phyloP scores from a whole-genome alignment of 2,888 invertebrate genomes.

The Cryptus viduatorius region DNA sequence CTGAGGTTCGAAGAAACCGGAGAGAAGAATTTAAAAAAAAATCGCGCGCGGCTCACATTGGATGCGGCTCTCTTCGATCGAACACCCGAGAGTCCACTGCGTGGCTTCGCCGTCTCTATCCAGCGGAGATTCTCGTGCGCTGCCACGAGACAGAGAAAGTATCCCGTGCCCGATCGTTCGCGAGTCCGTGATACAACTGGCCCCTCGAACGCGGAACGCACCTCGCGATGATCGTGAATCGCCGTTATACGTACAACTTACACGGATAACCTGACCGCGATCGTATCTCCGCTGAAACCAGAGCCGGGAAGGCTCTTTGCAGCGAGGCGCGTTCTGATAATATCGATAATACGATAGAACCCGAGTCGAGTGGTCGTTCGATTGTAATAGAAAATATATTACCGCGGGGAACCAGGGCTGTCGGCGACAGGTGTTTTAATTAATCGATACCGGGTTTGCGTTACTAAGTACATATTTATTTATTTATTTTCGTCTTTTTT shows the following conservation, averaged over 20 bases:
- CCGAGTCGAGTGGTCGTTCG: neutral
- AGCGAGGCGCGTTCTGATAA: neutral
- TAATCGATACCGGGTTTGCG: neutral
- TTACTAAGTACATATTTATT: neutral
- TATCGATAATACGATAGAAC: neutral
- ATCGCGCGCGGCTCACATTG: neutral
- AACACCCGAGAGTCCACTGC: neutral
- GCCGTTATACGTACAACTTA: constrained; percentile 25
- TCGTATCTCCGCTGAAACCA: constrained; percentile 2
- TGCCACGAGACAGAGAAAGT: neutral
- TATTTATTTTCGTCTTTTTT: neutral
- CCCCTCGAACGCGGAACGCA: neutral
- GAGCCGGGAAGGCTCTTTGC: neutral
- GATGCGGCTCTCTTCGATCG: neutral
- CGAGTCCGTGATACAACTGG: constrained; percentile 48
- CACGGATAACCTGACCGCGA: neutral
- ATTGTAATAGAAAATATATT: neutral
- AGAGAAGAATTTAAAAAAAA: too few species aligned
- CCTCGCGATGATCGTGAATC: constrained; percentile 28
- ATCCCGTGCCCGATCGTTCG: constrained; percentile 24
- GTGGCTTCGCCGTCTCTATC: too few species aligned
- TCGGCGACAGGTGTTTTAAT: neutral
- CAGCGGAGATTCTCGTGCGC: too few species aligned
- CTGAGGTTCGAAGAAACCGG: constrained; percentile 1
- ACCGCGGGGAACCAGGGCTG: neutral